Percentiles rank a stretch among this genome's conserved stretches.
Conservation (phyloP, 1,140 invertebrate species). For the Pomacea maculata region DNA sequence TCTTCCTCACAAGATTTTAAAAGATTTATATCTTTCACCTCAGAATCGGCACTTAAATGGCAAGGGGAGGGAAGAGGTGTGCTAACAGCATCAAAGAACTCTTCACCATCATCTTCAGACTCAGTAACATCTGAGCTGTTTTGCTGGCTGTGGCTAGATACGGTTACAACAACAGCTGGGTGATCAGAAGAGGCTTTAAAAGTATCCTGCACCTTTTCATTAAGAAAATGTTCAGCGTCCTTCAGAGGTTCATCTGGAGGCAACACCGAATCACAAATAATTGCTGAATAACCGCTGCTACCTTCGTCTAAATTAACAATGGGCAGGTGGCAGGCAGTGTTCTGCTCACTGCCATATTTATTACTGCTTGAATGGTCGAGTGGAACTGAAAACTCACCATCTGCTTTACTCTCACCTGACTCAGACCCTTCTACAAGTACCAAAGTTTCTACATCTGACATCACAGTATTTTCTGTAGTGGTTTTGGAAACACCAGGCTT, state of each 20-base stretch:
- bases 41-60: neutral
- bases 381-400: too few species aligned
- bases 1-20: constrained; percentile 5
- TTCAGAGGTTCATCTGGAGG: neutral
- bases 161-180: constrained; percentile 11
- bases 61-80: constrained; percentile 25
- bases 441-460: too few species aligned
- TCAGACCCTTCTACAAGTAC: too few species aligned
- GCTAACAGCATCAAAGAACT: constrained; percentile 41
- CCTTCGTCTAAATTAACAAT: neutral
- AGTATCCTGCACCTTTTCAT: neutral
- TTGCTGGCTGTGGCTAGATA: constrained; percentile 21
- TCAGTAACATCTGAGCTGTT: neutral
- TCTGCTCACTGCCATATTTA: neutral
- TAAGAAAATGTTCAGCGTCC: neutral
- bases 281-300: too few species aligned
- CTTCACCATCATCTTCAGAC: constrained; percentile 33
- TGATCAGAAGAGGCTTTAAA: neutral
- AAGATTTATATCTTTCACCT: neutral
- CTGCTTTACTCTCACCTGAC: too few species aligned
- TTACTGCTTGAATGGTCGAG: too few species aligned
- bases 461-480: too few species aligned
- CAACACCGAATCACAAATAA: constrained; percentile 4
- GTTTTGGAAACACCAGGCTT: too few species aligned
- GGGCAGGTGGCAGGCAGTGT: neutral